A percentile compares a stretch with the other conserved stretches of the same genome.
These are phyloP conservation scores for Drosophila malerkotliana DNA, from an alignment of 1,140 invertebrate genomes.

Conservation along the genomic window DNA sequence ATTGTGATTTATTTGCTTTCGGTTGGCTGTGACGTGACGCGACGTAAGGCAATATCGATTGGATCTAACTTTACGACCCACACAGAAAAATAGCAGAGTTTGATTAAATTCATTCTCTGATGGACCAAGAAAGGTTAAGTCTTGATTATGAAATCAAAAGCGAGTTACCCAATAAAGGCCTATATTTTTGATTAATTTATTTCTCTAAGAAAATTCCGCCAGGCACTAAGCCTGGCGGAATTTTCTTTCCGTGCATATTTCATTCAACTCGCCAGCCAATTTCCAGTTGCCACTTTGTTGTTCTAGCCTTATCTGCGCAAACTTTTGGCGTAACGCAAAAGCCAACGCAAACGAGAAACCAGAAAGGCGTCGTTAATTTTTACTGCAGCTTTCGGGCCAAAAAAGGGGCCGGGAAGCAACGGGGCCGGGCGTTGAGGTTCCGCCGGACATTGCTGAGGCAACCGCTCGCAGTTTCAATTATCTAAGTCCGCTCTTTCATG, in stretches of 20 bases:
- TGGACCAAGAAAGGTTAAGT: not conserved
- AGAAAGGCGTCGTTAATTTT: conserved; percentile 77
- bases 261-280: conserved; percentile 26
- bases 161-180: not conserved
- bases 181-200: not conserved
- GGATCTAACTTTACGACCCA: conserved; percentile 51
- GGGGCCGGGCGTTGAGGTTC: conserved; percentile 5
- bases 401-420: not conserved
- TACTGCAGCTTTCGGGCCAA: conserved; percentile 37
- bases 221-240: too few species aligned
- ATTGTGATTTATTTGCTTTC: conserved; percentile 81
- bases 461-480: conserved; percentile 71
- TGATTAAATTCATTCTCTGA: not conserved
- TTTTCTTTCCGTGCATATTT: conserved; percentile 1
- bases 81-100: conserved; percentile 10
- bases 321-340: conserved; percentile 60
- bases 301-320: conserved; percentile 66
- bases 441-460: conserved; percentile 24
- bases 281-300: conserved; percentile 65
- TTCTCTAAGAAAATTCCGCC: too few species aligned
- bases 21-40: conserved; percentile 66
- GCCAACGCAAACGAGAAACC: conserved; percentile 24
- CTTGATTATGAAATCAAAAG: not conserved
- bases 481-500: conserved; percentile 71
- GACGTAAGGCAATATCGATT: conserved; percentile 39